Evolutionary conservation across 2,113 vertebrate genomes (phyloP).

Genomic region (Rhinolophus ferrumequinum): DNA sequence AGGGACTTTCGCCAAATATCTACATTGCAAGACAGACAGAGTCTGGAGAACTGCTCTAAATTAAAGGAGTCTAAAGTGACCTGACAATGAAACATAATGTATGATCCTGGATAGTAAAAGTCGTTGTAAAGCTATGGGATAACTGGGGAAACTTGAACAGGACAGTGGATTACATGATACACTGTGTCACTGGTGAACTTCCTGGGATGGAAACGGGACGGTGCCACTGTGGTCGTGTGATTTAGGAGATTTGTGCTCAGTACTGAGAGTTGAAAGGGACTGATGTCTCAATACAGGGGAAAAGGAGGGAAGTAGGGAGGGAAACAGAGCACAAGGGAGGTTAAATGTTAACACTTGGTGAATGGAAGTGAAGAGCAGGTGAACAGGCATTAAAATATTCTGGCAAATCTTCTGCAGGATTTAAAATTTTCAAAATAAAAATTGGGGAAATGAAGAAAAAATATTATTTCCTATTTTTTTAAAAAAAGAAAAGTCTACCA

Average conservation of each 20-base stretch:
- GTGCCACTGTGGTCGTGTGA: neutral
- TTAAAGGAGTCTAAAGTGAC: neutral
- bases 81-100: fast-evolving
- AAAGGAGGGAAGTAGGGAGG: neutral
- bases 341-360: neutral
- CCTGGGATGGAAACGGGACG: neutral
- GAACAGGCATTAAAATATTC: neutral
- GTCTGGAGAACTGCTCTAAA: neutral
- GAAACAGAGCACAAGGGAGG: neutral
- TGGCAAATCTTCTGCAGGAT: neutral
- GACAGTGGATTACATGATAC: neutral
- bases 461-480: neutral
- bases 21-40: neutral
- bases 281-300: neutral
- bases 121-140: neutral
- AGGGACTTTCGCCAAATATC: neutral
- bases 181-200: neutral
- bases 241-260: neutral
- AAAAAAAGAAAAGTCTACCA: neutral
- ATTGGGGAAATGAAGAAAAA: neutral
- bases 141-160: neutral
- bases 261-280: neutral
- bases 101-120: neutral
- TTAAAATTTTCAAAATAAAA: neutral
- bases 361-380: neutral